These are phyloP conservation scores for Anguilla rostrata DNA, from an alignment of 2,113 vertebrate genomes.

Conservation along the genomic window DNA sequence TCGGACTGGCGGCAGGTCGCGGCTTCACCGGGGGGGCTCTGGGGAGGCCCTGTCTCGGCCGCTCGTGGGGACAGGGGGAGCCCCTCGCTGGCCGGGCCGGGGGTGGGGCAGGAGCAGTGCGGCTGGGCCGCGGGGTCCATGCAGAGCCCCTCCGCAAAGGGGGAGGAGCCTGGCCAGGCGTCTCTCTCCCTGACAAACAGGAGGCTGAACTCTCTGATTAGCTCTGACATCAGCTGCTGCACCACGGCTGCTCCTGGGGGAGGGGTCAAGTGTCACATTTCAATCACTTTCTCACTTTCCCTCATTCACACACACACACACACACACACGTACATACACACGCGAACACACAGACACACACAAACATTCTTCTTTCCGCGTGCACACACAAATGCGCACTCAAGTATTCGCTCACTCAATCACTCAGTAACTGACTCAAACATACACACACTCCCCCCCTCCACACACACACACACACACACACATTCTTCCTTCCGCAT, in stretches of 20 bases:
- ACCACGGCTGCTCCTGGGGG: conserved; percentile 60
- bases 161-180: not conserved
- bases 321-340: not conserved
- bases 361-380: not conserved
- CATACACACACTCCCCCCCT: not conserved
- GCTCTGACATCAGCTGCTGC: conserved; percentile 62
- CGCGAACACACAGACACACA: not conserved
- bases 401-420: not conserved
- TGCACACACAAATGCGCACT: not conserved
- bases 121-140: not conserved
- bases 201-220: conserved; percentile 49
- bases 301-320: not conserved
- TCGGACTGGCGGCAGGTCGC: conserved; percentile 11
- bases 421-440: not conserved
- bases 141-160: conserved; percentile 35
- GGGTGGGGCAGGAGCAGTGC: not conserved
- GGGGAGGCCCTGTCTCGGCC: conserved; percentile 10
- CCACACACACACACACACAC: conserved; percentile 6
- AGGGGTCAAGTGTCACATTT: conserved; percentile 22
- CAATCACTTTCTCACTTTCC: not conserved
- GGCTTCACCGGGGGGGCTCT: conserved; percentile 35
- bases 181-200: not conserved
- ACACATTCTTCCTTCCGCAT: not conserved
- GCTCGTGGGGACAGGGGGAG: conserved; percentile 54
- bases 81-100: conserved; percentile 19